Conservation (phyloP, 2,797 vertebrate genomes). For the Momotus momota region DNA sequence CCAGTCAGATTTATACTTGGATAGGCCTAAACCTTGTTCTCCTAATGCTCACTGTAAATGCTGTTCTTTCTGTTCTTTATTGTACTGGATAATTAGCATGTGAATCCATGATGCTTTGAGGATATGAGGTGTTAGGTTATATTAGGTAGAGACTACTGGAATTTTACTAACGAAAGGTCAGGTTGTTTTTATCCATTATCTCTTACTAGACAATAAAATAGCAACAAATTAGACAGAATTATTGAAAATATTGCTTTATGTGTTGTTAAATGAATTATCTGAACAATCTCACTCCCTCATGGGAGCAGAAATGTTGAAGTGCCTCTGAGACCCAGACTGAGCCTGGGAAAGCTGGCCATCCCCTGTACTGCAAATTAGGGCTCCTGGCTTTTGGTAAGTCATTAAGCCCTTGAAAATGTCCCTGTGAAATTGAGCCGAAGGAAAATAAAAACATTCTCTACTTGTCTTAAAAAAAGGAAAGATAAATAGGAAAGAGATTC, state of each 20-base stretch:
- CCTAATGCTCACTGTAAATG: not conserved
- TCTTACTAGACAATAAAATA: not conserved
- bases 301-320: not conserved
- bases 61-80: not conserved
- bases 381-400: not conserved
- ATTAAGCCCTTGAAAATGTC: not conserved
- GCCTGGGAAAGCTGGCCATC: not conserved
- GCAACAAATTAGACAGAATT: not conserved
- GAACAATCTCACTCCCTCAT: not conserved
- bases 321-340: not conserved
- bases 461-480: not conserved
- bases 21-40: not conserved
- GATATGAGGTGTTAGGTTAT: not conserved
- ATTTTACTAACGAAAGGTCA: constrained; percentile 23
- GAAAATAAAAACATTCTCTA: not conserved
- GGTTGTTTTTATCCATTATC: not conserved
- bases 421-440: not conserved
- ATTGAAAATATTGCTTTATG: constrained; percentile 18
- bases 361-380: not conserved
- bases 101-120: not conserved
- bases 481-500: not conserved
- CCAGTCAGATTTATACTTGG: not conserved
- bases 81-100: not conserved
- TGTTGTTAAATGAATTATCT: not conserved
- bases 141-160: not conserved